A percentile compares a stretch with the other conserved stretches of the same genome.
These are phyloP conservation scores for Dicrurus megarhynchus DNA, from an alignment of 2,113 vertebrate species.

Conservation along the genomic window DNA sequence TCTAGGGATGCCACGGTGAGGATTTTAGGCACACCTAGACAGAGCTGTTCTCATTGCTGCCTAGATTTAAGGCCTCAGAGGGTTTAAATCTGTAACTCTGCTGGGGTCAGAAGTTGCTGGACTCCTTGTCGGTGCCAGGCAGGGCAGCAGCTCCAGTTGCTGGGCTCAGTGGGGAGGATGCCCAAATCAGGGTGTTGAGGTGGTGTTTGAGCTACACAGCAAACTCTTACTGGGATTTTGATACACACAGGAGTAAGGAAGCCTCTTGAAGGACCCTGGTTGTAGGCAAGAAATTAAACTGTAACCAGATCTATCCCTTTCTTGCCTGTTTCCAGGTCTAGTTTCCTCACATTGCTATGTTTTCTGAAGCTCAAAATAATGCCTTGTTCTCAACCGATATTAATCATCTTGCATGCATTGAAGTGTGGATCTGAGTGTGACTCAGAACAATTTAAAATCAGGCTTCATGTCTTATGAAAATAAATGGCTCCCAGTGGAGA, in stretches of 20 bases:
- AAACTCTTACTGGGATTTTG: background rate
- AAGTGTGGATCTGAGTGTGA: background rate
- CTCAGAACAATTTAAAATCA: conserved; percentile 12
- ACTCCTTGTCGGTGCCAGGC: fast-evolving
- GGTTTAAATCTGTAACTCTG: background rate
- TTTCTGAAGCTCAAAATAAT: background rate
- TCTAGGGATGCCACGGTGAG: background rate
- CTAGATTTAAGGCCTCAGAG: background rate
- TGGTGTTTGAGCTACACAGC: background rate
- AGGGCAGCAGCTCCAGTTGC: background rate
- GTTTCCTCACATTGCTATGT: fast-evolving
- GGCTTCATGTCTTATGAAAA: background rate
- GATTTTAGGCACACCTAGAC: background rate
- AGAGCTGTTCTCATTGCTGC: background rate
- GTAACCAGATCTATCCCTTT: background rate
- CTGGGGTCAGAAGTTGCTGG: background rate
- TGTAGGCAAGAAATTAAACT: background rate
- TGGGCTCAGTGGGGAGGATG: background rate
- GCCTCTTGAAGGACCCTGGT: background rate
- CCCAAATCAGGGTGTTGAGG: background rate
- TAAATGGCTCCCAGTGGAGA: conserved; percentile 16
- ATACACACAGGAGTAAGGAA: background rate
- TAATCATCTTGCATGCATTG: background rate
- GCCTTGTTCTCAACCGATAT: background rate
- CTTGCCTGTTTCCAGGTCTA: background rate